Percentiles rank a stretch among this genome's conserved stretches.
Conservation (phyloP, 2,113 vertebrate species). For the Marcusenius ussheri region DNA sequence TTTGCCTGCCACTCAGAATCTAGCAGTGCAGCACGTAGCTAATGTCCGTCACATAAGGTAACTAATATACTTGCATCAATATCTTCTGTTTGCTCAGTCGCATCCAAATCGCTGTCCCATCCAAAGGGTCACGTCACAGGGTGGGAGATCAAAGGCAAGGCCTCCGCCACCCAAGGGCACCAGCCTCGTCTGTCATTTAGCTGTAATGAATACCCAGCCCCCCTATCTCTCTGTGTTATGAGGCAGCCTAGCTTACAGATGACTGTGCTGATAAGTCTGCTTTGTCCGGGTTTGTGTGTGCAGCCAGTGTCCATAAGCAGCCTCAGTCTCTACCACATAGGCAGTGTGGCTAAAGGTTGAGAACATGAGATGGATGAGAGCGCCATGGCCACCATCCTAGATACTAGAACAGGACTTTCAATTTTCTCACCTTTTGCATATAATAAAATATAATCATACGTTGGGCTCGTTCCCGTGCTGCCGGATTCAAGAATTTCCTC, state of each 20-base stretch:
- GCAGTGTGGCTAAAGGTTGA: neutral
- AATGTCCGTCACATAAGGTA: neutral
- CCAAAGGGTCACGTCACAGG: neutral
- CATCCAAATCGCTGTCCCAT: neutral
- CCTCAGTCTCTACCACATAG: neutral
- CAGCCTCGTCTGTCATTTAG: neutral
- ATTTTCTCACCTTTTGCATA: neutral
- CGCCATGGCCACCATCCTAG: neutral
- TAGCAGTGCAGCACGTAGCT: neutral
- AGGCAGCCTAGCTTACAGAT: neutral
- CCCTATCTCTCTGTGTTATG: neutral
- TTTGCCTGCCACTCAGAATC: constrained; percentile 10
- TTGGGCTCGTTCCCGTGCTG: neutral
- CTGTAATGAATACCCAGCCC: neutral
- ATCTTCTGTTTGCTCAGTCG: neutral
- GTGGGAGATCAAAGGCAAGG: neutral
- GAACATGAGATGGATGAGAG: neutral
- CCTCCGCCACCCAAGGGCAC: neutral
- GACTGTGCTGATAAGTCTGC: neutral
- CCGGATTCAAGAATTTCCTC: neutral
- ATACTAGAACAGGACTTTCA: neutral
- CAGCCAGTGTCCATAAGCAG: neutral
- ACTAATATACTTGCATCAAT: neutral
- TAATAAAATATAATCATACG: neutral
- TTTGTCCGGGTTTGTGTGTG: neutral